Base-by-base conservation (phyloP, 1,140 invertebrate genomes). In the Sycophila sp. region DNA sequence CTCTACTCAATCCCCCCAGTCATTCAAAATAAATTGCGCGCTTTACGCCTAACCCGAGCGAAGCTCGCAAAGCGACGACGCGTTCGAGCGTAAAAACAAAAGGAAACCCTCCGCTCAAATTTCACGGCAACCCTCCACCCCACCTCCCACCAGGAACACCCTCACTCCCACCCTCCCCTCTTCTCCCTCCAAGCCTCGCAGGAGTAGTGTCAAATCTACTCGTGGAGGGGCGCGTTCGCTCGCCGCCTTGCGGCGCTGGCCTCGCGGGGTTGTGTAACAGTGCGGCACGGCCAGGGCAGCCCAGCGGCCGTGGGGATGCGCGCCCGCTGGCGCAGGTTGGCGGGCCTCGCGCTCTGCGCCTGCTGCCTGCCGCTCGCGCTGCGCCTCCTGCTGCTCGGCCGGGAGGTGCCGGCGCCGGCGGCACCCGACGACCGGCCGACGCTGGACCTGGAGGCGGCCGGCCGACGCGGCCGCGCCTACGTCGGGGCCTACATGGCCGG, bases 401-500 rank as follows among this genome's bases (percentile, higher is more conserved):
- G 65, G 51, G 73, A 34, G 38, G 47, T 6, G 47, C n/a, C 13
- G n/a, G 26, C 40, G 36, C 56, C 56, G 19, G 7, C 22, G 56
- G 0, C n/a, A 2, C 10, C 15, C 30, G 53, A 11, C 24, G 6
- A 34, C 8, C n/a, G 11, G 22, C 0, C 5, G 38, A 26, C 10
- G 4, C 10, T 34, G 28, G 30, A 17, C 10, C 13, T 30, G 28
- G 17, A 47, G 13, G 32, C 19, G 30, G 17, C 15, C 28, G 26
- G 5, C 30, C 22, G 7, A 40, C 1, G 22, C 26, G 1, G 32
- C n/a, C 19, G 2, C 7, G 6, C 26, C 24, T 49, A 32, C 11
- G 76, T 81, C 5, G 90, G 89, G 7, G 81, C 79, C 15, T 91
- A 90, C 71, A 86, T 91, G 77, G 83, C 81, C 73, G 87, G 85